phyloP scores from a whole-genome alignment of 92 coral and sea anemone genomes.

The Hydrozoanthus gracilis region DNA sequence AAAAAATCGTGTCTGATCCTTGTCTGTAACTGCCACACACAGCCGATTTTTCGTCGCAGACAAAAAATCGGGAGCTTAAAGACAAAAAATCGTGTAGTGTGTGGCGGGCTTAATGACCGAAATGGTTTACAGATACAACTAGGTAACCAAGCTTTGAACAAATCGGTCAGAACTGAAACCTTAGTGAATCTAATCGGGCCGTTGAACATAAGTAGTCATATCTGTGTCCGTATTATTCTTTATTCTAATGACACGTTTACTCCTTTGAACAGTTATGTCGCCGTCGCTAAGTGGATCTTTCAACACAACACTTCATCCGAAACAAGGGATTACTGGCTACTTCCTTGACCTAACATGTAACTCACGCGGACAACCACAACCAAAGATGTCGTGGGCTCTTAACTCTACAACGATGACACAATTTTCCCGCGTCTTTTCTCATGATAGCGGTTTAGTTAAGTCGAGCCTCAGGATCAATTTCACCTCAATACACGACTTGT shows the following conservation, averaged over 20 bases:
- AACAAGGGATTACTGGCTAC: background rate
- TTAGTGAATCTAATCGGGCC: too few species aligned
- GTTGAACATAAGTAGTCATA: too few species aligned
- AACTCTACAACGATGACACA: background rate
- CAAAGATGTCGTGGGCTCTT: background rate
- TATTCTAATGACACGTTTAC: background rate
- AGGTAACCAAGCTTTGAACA: too few species aligned
- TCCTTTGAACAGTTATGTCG: background rate
- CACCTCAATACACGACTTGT: background rate
- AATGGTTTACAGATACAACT: too few species aligned
- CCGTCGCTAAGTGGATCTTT: background rate
- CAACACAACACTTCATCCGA: background rate
- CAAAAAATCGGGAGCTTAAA: too few species aligned
- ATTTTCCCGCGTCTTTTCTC: background rate
- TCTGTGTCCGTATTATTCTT: background rate
- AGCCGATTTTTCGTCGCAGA: too few species aligned
- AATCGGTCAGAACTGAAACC: too few species aligned
- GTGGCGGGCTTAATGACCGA: too few species aligned
- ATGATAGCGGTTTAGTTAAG: background rate
- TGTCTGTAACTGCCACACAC: too few species aligned
- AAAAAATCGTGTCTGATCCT: too few species aligned
- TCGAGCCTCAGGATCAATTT: conserved; percentile 9
- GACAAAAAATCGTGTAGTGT: too few species aligned
- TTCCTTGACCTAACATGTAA: conserved; percentile 3
- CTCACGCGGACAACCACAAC: background rate